Base-by-base conservation (phyloP, 2,797 vertebrate species). In the Potorous gilbertii region DNA sequence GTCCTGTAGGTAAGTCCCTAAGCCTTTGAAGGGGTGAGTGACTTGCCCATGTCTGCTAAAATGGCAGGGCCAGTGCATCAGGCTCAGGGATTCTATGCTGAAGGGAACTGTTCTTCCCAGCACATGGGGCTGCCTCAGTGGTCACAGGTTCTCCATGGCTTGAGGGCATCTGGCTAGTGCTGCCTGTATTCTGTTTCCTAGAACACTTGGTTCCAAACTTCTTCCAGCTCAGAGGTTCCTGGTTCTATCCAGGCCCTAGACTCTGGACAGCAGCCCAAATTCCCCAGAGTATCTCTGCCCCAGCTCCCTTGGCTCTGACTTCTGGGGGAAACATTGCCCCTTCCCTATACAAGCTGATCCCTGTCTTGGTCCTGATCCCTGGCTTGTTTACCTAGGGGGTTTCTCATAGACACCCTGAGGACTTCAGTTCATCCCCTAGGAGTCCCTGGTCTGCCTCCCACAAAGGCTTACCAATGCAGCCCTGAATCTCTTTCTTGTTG, bases 301-400 rank as follows among this genome's bases (percentile, higher is more conserved):
- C 1, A 1, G 94, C n/a, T 34, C 0, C 24, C 52, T 10, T 5
- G n/a, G 46, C 14, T 0, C n/a, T 56, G 27, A 66, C 5, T 18
- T n/a, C 62, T 11, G 28, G 55, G 74, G 12, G 56, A 3, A 66
- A 40, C 2, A 1, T 55, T 92, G 10, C 55, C 50, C 4, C 92
- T 62, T 31, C 40, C 40, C 87, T 59, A 90, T 28, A 87, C 0
- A 0, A 92, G 91, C 55, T 28, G 46, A 0, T 0, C 40, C 87
- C 40, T 0, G 1, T 46, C 56, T 91, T 0, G 0, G 55, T 2
- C 12, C 54, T 81, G 62, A 62, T 54, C 52, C 90, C 66, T 56
- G 54, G 13, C 13, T n/a, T 34, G 62, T 34, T 66, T 1, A n/a
- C 14, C 34, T 1, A n/a, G 34, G 13, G 31, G 34, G 31, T 14